Evolutionary conservation across 2,113 vertebrate genomes (phyloP).

Genomic region (Poecile atricapillus): DNA sequence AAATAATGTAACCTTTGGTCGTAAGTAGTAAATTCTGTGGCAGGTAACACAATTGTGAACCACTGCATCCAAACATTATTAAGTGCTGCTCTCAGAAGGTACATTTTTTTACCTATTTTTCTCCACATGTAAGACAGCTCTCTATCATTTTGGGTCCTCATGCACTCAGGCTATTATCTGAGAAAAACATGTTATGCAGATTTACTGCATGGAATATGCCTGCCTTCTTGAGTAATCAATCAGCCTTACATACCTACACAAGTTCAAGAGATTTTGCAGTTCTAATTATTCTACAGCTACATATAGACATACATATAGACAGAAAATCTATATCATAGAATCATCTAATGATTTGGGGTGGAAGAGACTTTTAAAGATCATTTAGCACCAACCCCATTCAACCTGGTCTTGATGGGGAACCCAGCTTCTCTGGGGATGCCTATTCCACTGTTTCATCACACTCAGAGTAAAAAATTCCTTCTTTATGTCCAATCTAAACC

Average conservation of each 20-base stretch:
- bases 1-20: not conserved
- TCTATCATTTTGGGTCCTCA: not conserved
- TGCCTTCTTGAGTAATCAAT: conserved; percentile 8
- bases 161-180: not conserved
- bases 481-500: not conserved
- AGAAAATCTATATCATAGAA: not conserved
- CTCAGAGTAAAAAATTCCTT: not conserved
- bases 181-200: not conserved
- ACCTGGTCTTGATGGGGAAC: not conserved
- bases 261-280: not conserved
- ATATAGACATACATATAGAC: not conserved
- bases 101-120: conserved; percentile 42
- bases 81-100: not conserved
- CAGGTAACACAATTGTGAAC: not conserved
- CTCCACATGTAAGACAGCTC: not conserved
- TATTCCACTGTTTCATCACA: not conserved
- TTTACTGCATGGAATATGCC: not conserved
- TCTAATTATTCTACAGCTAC: not conserved
- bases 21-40: not conserved
- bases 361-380: not conserved
- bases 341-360: not conserved
- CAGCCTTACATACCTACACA: not conserved
- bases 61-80: not conserved
- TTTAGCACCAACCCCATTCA: not conserved
- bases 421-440: not conserved